phyloP scores from a whole-genome alignment of 1,140 invertebrate genomes.

The Hyposmocoma kahamanoa region DNA sequence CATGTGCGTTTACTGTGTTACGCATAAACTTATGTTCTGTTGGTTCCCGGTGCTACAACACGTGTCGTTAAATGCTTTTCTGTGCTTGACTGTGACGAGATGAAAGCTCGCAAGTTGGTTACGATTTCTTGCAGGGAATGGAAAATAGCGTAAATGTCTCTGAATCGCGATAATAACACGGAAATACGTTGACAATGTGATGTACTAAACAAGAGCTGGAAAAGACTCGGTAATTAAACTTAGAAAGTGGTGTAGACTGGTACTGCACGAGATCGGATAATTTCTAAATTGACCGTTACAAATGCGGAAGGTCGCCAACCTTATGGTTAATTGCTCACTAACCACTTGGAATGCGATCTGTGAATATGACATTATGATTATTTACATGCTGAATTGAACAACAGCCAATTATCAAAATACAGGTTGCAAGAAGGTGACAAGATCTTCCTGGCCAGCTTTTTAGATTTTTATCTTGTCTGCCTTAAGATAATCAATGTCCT shows the following conservation, averaged over 20 bases:
- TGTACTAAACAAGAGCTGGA: conserved; percentile 28
- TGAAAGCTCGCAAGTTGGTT: conserved; percentile 1
- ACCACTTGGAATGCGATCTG: no score
- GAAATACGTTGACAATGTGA: conserved; percentile 41
- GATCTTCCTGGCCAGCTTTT: no score
- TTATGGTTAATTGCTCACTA: conserved; percentile 9
- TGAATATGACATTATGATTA: no score
- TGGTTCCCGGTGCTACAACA: no score
- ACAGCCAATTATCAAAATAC: no score
- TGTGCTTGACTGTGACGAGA: not conserved
- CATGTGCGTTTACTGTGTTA: no score
- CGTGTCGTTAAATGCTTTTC: no score
- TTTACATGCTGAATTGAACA: no score
- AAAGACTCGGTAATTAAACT: conserved; percentile 36
- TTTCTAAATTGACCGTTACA: conserved; percentile 27
- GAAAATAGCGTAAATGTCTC: conserved; percentile 22
- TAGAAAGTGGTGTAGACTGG: conserved; percentile 38
- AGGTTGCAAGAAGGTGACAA: no score
- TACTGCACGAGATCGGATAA: conserved; percentile 28
- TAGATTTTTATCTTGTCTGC: no score
- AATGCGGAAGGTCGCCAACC: conserved; percentile 23
- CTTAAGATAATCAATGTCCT: no score
- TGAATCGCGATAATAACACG: conserved; percentile 36
- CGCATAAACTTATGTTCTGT: no score
- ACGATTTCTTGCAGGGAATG: conserved; percentile 2